A percentile compares a stretch with the other conserved stretches of the same genome.
These are phyloP conservation scores for Peromyscus attwateri DNA, from an alignment of 2,797 vertebrate species.

Conservation along the genomic window DNA sequence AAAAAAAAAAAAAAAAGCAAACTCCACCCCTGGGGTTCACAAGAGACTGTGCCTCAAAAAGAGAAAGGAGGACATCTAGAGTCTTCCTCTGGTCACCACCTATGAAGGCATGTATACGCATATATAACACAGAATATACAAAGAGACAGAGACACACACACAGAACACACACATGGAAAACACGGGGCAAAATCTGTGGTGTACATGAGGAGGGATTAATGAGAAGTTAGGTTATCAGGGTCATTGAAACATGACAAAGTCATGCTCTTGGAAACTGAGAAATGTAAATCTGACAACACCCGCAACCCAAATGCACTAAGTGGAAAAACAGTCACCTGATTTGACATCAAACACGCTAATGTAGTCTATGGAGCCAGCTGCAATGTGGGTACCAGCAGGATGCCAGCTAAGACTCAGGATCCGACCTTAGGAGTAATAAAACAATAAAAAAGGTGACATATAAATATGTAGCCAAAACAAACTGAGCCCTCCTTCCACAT, in stretches of 20 bases:
- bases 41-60: not conserved
- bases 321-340: slow-evolving; percentile 89
- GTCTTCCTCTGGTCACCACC: not conserved
- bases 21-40: not conserved
- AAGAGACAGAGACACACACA: not conserved
- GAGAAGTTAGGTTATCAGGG: not conserved
- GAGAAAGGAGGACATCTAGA: not conserved
- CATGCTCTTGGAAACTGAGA: slow-evolving; percentile 44
- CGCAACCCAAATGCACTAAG: slow-evolving; percentile 54
- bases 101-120: not conserved
- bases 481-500: not conserved
- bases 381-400: slow-evolving; percentile 90
- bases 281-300: slow-evolving; percentile 36
- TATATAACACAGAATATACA: not conserved
- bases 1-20: not conserved
- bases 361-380: slow-evolving; percentile 92
- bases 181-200: not conserved
- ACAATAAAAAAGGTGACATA: slow-evolving; percentile 32
- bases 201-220: not conserved
- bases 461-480: slow-evolving; percentile 28
- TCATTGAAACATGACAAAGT: slow-evolving; percentile 2
- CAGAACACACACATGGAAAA: not conserved
- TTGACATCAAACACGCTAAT: slow-evolving; percentile 91
- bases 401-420: slow-evolving; percentile 95
- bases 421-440: slow-evolving; percentile 88